Conservation (phyloP, 2,113 vertebrate genomes). For the Prietella phreatophila region DNA sequence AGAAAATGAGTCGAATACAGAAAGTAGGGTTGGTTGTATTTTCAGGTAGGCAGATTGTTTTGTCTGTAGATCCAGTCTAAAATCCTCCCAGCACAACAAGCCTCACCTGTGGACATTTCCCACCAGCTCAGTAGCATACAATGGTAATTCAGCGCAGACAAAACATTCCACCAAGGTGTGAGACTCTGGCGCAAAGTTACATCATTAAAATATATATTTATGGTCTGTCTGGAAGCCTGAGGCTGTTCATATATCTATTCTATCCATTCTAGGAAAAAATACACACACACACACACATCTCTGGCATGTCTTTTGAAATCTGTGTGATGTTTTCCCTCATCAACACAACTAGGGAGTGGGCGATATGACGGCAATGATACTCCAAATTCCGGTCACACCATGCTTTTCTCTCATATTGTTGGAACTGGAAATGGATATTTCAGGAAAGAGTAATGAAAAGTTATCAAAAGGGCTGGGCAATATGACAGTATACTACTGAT, state of each 20-base stretch:
- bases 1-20: not conserved
- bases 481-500: not conserved
- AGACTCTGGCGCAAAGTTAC: constrained; percentile 26
- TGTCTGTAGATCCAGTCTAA: not conserved
- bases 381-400: not conserved
- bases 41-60: constrained; percentile 14
- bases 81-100: constrained; percentile 7
- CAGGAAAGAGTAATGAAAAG: not conserved
- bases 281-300: not conserved
- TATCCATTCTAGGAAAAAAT: constrained; percentile 10
- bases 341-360: not conserved
- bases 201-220: constrained; percentile 2
- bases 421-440: not conserved
- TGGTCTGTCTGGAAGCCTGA: constrained; percentile 4
- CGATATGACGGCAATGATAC: not conserved
- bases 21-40: not conserved
- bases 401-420: not conserved
- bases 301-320: not conserved
- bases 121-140: constrained; percentile 13
- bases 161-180: constrained; percentile 5
- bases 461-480: not conserved
- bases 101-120: constrained; percentile 7
- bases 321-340: not conserved
- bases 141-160: not conserved
- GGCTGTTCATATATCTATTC: not conserved